These are phyloP conservation scores for Drosophila nr. fundita DNA, from an alignment of 2,888 invertebrate species.

Conservation along the genomic window DNA sequence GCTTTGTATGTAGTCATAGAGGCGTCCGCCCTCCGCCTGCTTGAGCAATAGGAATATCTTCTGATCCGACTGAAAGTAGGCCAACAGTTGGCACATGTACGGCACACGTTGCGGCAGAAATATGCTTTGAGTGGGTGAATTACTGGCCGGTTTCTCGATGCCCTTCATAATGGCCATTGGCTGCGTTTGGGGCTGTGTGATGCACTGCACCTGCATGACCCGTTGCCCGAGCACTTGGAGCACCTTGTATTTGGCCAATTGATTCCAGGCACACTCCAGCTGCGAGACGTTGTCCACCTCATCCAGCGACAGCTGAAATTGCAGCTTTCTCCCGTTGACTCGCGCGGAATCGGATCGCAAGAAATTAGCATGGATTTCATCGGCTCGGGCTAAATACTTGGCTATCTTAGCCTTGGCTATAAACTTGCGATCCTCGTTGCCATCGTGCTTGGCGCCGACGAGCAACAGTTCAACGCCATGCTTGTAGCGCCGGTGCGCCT, in stretches of 20 bases:
- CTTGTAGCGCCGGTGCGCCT: constrained; percentile 83
- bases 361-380: constrained; percentile 83
- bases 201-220: constrained; percentile 84
- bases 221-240: constrained; percentile 79
- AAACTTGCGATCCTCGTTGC: constrained; percentile 82
- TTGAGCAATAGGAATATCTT: constrained; percentile 83
- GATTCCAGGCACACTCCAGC: constrained; percentile 84
- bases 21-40: constrained; percentile 83
- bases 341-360: constrained; percentile 42
- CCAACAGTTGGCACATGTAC: constrained; percentile 83
- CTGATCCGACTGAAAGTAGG: constrained; percentile 84
- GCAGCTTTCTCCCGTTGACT: constrained; percentile 38
- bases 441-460: constrained; percentile 82
- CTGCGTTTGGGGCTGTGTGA: constrained; percentile 79
- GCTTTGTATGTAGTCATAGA: constrained; percentile 82
- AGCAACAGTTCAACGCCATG: constrained; percentile 83
- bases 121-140: constrained; percentile 82
- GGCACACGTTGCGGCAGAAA: constrained; percentile 84
- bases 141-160: constrained; percentile 83
- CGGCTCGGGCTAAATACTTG: constrained; percentile 84
- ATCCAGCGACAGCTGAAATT: constrained; percentile 83
- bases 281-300: constrained; percentile 67
- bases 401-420: constrained; percentile 84
- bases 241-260: constrained; percentile 84
- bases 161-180: constrained; percentile 84